Base-by-base conservation (phyloP, 2,797 vertebrate genomes). In the Avahi laniger region DNA sequence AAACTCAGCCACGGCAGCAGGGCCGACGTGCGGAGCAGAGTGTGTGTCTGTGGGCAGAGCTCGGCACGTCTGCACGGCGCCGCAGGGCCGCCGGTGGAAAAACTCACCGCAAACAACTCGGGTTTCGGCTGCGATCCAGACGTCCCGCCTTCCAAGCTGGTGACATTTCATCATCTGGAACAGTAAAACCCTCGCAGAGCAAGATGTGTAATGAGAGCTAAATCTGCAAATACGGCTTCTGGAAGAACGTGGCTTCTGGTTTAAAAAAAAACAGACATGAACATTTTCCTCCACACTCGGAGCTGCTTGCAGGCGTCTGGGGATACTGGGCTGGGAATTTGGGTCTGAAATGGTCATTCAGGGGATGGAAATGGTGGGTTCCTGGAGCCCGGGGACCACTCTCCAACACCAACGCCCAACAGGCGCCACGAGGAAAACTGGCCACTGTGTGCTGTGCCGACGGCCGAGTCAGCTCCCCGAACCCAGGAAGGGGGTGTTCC, bases 131-230 rank as follows among this genome's bases (percentile, higher is more conserved):
- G 41, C 4, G 35, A 22, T 11, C 10, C 72, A 0, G 2, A 0
- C 0, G 4, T 1, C 43, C 63, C 0, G 0, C 0, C 9, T 17
- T 33, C 43, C 0, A 26, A 12, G 57, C 11, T 5, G 1, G 52
- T 1, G 18, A 8, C n/a, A 0, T 1, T 4, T 17, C 13, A 0
- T 0, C 2, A 14, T 4, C 43, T 1, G 12, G 22, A 75, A 2
- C 9, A 18, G 1, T 0, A 2, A 3, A 7, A 28, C 33, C 20
- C 1, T 1, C 52, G 1, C 1, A 4, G 73, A 28, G 78, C 72
- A 33, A 73, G n/a, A 8, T 0, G 0, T 9, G 2, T 2, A 0
- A 11, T 3, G 3, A 7, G 26, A 38, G 15, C 28, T 3, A 52
- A 18, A 9, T 4, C 15, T 41, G 7, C 72, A 57, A 14, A 18